Evolutionary conservation across 2,888 invertebrate genomes (phyloP), one percentile per base, ranked within the genome.

Genomic region (Sturmia bella): DNA sequence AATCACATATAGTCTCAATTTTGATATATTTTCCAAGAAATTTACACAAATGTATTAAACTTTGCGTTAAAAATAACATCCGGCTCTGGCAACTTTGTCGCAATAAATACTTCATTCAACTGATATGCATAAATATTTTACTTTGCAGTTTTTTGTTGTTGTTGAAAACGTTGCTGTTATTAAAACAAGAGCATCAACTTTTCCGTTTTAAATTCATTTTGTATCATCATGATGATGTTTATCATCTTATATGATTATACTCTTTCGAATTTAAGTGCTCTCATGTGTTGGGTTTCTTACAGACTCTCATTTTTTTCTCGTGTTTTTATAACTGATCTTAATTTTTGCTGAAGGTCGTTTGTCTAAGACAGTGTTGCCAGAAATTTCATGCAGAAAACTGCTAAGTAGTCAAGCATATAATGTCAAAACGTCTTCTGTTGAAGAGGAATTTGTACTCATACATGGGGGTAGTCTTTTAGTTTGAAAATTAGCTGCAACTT

Each of bases 281-380:
- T 72, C 75, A 41, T 6, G 6, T 27, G 27, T 27, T 4, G 37
- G 21, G 3, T 17, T 21, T 50, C 13, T 21, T 64, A 5, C 24
- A 76, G 43, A 5, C 39, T 69, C 69, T 74, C 43, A 61, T 41
- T 59, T 68, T 54, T 7, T 27, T 39, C 12, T 27, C 27, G 48
- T 27, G 54, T 17, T 45, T 50, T n/a, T n/a, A 39, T 39, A 68
- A 50, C 21, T 64, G 73, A 70, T 77, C 72, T 61, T 63, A 81
- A 73, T 81, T 81, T 63, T 41, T 77, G 50, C 12, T 77, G 77
- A 81, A 81, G 81, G 81, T 69, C 77, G 69, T 77, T 66, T 57
- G 43, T 56, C n/a, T n/a, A n/a, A n/a, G n/a, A n/a, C n/a, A n/a
- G n/a, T n/a, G n/a, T n/a, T n/a, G n/a, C n/a, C n/a, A n/a, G n/a